Conservation (phyloP, 2,888 invertebrate species). For the Hetaerina titia region DNA sequence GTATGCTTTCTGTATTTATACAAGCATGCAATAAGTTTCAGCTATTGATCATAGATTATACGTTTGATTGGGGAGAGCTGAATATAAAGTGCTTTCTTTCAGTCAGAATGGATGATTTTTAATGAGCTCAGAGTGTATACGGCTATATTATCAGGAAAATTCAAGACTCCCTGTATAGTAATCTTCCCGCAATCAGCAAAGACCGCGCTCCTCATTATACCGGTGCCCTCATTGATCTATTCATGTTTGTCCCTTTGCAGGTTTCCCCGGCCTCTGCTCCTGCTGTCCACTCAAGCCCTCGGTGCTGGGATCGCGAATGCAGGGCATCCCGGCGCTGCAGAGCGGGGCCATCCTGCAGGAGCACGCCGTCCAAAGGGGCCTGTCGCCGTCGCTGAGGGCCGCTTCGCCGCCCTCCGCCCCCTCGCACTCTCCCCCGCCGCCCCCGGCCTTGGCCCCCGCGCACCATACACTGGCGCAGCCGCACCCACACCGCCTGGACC, state of each 20-base stretch:
- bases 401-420: conserved; percentile 72
- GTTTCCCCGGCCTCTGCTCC: conserved; percentile 88
- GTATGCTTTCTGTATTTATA: no score
- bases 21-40: no score
- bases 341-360: conserved; percentile 72
- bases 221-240: not conserved
- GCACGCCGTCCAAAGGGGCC: conserved; percentile 72
- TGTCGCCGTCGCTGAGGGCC: conserved; percentile 72
- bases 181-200: no score
- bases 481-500: conserved; percentile 73
- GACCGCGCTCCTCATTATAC: no score
- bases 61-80: no score
- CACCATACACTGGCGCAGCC: conserved; percentile 72
- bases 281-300: conserved; percentile 87
- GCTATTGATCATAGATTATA: no score
- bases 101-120: no score
- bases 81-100: no score
- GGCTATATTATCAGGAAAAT: no score
- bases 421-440: conserved; percentile 75
- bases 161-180: no score
- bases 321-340: conserved; percentile 68
- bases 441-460: conserved; percentile 72
- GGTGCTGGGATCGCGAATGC: conserved; percentile 71
- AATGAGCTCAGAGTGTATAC: no score
- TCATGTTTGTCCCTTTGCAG: conserved; percentile 76